Base-by-base conservation (phyloP, 2,113 vertebrate genomes). In the Campylomormyrus numenius region DNA sequence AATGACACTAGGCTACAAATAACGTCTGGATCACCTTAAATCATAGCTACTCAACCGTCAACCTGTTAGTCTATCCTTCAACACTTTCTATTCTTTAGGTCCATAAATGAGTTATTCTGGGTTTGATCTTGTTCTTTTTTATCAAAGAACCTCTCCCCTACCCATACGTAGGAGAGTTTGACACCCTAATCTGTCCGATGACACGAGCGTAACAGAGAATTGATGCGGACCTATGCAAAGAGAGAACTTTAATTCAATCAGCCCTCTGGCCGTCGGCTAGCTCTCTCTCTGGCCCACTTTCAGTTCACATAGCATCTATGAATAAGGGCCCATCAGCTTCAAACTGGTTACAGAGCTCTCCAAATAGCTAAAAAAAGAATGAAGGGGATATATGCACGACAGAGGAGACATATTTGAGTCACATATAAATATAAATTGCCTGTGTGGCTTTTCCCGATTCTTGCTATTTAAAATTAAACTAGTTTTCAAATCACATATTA, bases 381-480 rank as follows among this genome's bases (percentile, higher is more conserved):
- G 35, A 80, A 80, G 35, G 74, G 31, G 74, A 80, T 35, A 80
- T 35, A 80, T 19, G 74, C 31, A 42, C 15, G 35, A 80, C 5
- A 80, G 74, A 80, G 74, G 74, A 80, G 74, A 80, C 74, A 42
- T 39, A 77, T 39, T 77, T 31, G 10, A 77, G 70, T 39, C 15
- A 17, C 70, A 31, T 80, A 80, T 19, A 80, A 42, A 80, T 39
- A 80, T 80, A 80, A 80, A 39, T 80, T 42, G 74, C 74, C 31
- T 39, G 74, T 39, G 74, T 42, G 74, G 74, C 74, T 80, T 39
- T 80, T 80, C 35, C 74, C 35, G 15, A 80, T 80, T 80, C 42
- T 80, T 42, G 13, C 74, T 39, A 80, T 80, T 80, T 80, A 80
- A 80, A 80, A 39, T 80, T 80, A 80, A 80, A 80, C 74, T 80